Conservation (phyloP, 2,797 vertebrate species). For the Trachurus trachurus region DNA sequence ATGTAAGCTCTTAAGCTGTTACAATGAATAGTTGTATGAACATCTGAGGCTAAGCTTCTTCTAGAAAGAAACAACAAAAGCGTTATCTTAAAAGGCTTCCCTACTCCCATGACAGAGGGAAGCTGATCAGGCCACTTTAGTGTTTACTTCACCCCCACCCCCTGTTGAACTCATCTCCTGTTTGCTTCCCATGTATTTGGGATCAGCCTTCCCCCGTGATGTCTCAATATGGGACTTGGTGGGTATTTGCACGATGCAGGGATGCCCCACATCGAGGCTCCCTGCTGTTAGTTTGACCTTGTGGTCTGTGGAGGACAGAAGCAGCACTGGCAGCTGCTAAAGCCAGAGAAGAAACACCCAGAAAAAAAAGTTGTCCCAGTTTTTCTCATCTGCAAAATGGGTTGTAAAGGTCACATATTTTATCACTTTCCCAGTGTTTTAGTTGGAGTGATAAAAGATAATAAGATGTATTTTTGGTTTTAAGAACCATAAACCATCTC, state of each 20-base stretch:
- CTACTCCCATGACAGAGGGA: constrained; percentile 3
- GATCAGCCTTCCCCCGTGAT: not conserved
- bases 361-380: not conserved
- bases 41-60: constrained; percentile 37
- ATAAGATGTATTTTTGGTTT: no score
- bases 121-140: constrained; percentile 11
- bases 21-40: constrained; percentile 35
- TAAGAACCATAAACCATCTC: no score
- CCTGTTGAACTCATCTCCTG: not conserved
- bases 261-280: constrained; percentile 13
- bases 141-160: not conserved
- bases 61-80: constrained; percentile 32
- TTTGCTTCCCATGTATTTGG: constrained; percentile 3
- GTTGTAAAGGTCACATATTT: not conserved
- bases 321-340: constrained; percentile 2
- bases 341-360: not conserved
- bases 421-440: no score
- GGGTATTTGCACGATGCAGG: not conserved
- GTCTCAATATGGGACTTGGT: constrained; percentile 12
- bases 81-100: constrained; percentile 14
- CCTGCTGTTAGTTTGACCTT: constrained; percentile 24
- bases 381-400: not conserved
- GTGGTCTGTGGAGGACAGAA: not conserved
- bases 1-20: constrained; percentile 44
- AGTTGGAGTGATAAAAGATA: no score